A percentile compares a stretch with the other conserved stretches of the same genome.
Evolutionary conservation across 2,113 vertebrate species (phyloP).

Genomic region (Oceanodroma tethys): DNA sequence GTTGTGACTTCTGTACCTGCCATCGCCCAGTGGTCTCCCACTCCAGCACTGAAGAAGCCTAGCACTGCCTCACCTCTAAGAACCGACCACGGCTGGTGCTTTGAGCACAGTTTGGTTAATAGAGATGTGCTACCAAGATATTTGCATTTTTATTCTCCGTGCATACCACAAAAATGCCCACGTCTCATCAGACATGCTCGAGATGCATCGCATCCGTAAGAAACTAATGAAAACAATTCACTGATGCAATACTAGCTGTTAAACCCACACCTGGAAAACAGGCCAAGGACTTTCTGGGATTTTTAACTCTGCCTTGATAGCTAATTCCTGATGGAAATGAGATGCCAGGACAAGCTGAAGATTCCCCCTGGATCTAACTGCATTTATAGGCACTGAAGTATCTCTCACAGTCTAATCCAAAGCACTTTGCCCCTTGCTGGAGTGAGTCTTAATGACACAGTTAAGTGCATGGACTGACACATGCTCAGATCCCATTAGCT

Average conservation of each 20-base stretch:
- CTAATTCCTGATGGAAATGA: not conserved
- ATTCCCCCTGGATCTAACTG: not conserved
- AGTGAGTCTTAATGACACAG: not conserved
- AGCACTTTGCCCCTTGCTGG: not conserved
- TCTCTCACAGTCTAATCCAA: not conserved
- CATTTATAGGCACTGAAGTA: not conserved
- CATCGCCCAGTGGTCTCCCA: not conserved
- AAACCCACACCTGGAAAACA: not conserved
- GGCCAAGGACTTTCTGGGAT: not conserved
- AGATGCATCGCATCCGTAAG: not conserved
- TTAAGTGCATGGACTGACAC: not conserved
- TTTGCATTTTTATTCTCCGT: rapidly evolving
- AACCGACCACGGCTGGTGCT: not conserved
- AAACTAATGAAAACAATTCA: not conserved
- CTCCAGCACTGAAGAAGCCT: too few relatives aligned
- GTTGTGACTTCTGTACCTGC: not conserved
- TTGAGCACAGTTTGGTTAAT: not conserved
- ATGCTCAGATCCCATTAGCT: not conserved
- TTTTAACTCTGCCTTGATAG: not conserved
- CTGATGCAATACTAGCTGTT: not conserved
- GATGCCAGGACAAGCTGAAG: not conserved
- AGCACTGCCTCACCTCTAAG: not conserved
- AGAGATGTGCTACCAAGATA: not conserved
- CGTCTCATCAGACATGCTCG: not conserved
- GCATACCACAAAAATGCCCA: not conserved